Base-by-base conservation (phyloP, 2,888 invertebrate genomes). In the Euclidia mi region DNA sequence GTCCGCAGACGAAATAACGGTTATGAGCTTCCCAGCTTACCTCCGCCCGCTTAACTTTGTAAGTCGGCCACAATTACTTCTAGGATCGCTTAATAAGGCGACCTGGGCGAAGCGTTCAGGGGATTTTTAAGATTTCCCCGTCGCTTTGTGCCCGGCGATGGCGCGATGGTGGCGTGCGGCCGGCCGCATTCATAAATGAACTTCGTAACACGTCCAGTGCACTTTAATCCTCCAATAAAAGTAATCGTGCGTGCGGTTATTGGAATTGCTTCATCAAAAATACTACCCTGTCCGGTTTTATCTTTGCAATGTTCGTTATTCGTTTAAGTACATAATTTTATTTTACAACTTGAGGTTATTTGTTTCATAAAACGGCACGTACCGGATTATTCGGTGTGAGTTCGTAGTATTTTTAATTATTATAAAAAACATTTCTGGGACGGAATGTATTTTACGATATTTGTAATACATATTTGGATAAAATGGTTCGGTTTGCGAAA, bases 1-100 rank as follows among this genome's bases (percentile, higher is more conserved):
- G 90, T 92, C 92, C 83, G 87, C 92, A 94, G 94, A 94, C 94
- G 87, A 90, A 92, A 92, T 94, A 94, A 94, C 89, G 90, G 87
- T 93, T 91, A 92, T 87, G 91, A 87, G 83, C 79, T 75, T 82
- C 85, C 82, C 78, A 81, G 90, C 89, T 92, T 89, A 91, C 87
- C 84, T 79, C 79, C 78, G 76, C 75, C 87, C 85, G 89, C 85
- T 91, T 91, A 92, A 93, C 92, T 94, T 92, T 88, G 88, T 90
- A 92, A 94, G 89, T 90, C 92, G 89, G 84, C 91, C 91, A 78
- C 90, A 88, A 89, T 90, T 90, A 91, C 89, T 89, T 85, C 87
- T 85, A 83, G 78, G 84, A 82, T 79, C 85, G 85, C 85, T 89
- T 92, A 90, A 89, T 91, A 91, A 89, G 88, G 82, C 79, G 80